phyloP scores from a whole-genome alignment of 2,113 vertebrate species.

The Taxidea taxus region DNA sequence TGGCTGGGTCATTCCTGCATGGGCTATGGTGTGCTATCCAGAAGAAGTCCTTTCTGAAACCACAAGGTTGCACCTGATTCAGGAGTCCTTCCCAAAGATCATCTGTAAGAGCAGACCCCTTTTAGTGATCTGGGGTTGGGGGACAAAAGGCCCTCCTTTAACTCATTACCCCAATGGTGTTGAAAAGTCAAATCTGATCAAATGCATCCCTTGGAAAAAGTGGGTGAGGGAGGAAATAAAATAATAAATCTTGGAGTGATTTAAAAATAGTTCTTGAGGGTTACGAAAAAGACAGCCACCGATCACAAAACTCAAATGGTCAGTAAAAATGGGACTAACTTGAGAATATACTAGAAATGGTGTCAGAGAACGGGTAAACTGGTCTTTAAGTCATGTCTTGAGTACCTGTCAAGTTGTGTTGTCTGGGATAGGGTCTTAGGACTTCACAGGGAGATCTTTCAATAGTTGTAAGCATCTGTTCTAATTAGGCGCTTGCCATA shows the following conservation, averaged over 20 bases:
- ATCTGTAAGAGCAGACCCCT: neutral
- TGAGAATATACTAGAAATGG: neutral
- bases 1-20: neutral
- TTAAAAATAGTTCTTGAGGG: neutral
- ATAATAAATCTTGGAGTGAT: neutral
- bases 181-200: constrained; percentile 17
- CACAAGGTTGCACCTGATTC: neutral
- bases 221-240: neutral
- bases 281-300: neutral
- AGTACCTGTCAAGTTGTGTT: neutral
- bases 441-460: neutral
- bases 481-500: neutral
- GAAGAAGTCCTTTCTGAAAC: neutral
- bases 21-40: neutral
- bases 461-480: neutral
- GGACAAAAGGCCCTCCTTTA: neutral
- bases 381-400: neutral
- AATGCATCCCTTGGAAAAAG: neutral
- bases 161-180: neutral
- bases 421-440: neutral
- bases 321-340: neutral
- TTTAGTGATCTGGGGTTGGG: neutral
- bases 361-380: neutral
- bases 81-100: neutral
- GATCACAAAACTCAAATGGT: neutral